A percentile compares a stretch with the other conserved stretches of the same genome.
Conservation (phyloP, 2,113 vertebrate species). For the Entomyzon cyanotis region DNA sequence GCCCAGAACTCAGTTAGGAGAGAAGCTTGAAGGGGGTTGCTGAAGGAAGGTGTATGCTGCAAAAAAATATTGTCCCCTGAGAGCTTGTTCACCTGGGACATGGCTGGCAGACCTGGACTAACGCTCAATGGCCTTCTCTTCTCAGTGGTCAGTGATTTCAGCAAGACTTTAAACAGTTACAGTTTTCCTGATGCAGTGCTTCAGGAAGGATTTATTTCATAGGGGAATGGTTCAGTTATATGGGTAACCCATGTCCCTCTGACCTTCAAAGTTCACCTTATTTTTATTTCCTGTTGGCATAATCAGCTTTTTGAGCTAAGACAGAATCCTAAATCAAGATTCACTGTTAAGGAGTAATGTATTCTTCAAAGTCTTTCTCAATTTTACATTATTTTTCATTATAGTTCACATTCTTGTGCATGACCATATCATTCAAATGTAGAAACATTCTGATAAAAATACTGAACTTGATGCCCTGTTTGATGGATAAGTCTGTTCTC, state of each 20-base stretch:
- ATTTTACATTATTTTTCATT: not conserved
- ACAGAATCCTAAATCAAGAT: not conserved
- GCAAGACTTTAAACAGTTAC: not conserved
- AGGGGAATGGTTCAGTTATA: not conserved
- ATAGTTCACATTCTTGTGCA: not conserved
- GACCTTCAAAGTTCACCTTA: not conserved
- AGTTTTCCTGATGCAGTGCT: not conserved
- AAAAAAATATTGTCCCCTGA: not conserved
- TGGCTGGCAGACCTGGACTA: not conserved
- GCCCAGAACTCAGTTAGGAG: not conserved
- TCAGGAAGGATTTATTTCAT: not conserved
- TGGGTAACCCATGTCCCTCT: not conserved
- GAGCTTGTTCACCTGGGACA: not conserved
- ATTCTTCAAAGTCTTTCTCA: not conserved
- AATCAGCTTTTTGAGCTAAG: not conserved
- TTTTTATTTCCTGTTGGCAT: not conserved
- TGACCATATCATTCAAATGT: not conserved
- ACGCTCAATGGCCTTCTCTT: not conserved
- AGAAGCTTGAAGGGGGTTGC: not conserved
- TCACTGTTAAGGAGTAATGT: not conserved
- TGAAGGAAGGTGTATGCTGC: not conserved
- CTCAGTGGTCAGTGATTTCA: not conserved
- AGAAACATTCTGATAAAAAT: slow-evolving; percentile 1
- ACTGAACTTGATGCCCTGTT: not conserved
- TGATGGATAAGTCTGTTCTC: not conserved